Conservation (phyloP, 2,797 vertebrate genomes). For the Hoplostethus atlanticus region DNA sequence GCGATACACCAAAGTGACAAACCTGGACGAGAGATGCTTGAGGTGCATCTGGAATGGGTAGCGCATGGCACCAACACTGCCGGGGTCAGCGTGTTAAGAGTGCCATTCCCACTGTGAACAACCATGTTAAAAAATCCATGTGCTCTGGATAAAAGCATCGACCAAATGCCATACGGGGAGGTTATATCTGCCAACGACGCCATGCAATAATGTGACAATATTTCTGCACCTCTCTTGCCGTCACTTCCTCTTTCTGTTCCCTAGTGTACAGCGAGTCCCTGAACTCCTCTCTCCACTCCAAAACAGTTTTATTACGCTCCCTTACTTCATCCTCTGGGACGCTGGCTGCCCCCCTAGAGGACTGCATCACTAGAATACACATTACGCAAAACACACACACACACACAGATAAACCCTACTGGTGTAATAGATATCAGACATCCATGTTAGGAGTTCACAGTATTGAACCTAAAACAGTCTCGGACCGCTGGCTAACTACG, state of each 20-base stretch:
- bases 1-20: no score
- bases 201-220: no score
- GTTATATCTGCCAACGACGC: no score
- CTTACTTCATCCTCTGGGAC: no score
- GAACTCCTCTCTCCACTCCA: neutral
- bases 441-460: neutral
- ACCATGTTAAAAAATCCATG: no score
- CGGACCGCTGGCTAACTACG: constrained; percentile 35
- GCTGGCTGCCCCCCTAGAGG: neutral
- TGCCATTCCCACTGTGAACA: no score
- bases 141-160: no score
- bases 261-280: neutral
- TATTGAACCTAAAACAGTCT: constrained; percentile 21
- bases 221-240: neutral
- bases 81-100: no score
- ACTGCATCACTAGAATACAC: constrained; percentile 2
- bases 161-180: no score
- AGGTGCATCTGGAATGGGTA: no score
- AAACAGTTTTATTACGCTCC: neutral
- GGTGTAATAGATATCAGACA: neutral
- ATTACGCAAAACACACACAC: constrained; percentile 1
- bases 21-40: no score
- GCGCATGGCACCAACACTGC: no score
- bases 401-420: neutral
- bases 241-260: neutral